A percentile compares a stretch with the other conserved stretches of the same genome.
These are phyloP conservation scores for Beroe ovata DNA, from an alignment of 37 sponge, comb jelly and placozoan genomes.

Conservation along the genomic window DNA sequence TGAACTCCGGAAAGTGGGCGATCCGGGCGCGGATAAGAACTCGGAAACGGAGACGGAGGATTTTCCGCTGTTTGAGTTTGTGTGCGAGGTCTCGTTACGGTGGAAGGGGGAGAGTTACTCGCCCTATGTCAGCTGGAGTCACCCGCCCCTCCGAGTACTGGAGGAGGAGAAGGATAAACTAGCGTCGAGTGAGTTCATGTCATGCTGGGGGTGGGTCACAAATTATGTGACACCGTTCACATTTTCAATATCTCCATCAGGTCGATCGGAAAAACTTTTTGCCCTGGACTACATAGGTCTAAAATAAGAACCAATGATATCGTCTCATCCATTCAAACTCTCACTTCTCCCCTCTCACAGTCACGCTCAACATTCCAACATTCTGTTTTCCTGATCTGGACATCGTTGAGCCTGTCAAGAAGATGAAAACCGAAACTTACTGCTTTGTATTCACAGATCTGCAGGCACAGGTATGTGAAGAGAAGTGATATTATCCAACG, in stretches of 20 bases:
- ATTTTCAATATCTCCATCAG: too few species aligned
- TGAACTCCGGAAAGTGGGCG: slow-evolving; percentile 20
- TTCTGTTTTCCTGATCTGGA: slow-evolving; percentile 54
- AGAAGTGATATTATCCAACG: too few species aligned
- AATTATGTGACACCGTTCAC: too few species aligned
- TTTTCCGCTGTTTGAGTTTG: slow-evolving; percentile 54
- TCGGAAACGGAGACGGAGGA: not conserved
- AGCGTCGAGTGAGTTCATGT: slow-evolving; percentile 26
- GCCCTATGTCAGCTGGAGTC: slow-evolving; percentile 61
- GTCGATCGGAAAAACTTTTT: too few species aligned
- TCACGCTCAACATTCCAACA: not conserved
- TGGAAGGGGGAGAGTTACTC: slow-evolving; percentile 37
- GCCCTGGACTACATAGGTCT: too few species aligned
- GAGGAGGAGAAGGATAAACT: slow-evolving; percentile 8
- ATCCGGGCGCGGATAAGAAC: not conserved
- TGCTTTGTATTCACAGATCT: slow-evolving; percentile 62
- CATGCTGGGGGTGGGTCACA: too few species aligned
- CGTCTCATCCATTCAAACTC: not conserved
- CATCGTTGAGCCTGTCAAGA: slow-evolving; percentile 58
- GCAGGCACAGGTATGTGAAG: slow-evolving; percentile 64
- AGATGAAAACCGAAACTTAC: slow-evolving; percentile 59
- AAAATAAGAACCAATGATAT: not conserved
- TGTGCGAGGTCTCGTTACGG: slow-evolving; percentile 50
- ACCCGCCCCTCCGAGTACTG: slow-evolving; percentile 54
- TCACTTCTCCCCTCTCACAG: not conserved